Evolutionary conservation across 2,888 invertebrate species (phyloP).

Genomic region (Laothoe populi): DNA sequence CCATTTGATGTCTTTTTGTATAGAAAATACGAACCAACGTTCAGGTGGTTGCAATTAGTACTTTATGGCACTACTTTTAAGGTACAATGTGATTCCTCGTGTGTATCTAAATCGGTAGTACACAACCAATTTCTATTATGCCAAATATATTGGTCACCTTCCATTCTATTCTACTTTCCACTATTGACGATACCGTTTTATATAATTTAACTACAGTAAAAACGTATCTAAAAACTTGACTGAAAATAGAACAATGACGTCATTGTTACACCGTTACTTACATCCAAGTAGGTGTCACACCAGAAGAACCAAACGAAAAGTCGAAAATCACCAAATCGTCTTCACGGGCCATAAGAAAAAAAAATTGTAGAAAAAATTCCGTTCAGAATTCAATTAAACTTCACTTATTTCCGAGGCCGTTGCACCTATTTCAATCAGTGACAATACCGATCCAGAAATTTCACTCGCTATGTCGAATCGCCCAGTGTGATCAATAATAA

Average conservation of each 20-base stretch:
- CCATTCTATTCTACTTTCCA: slow-evolving; percentile 22
- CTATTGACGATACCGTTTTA: slow-evolving; percentile 40
- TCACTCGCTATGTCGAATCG: slow-evolving; percentile 71
- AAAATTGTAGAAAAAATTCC: slow-evolving; percentile 52
- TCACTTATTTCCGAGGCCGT: slow-evolving; percentile 67
- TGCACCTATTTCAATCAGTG: slow-evolving; percentile 64
- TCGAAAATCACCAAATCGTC: slow-evolving; percentile 49
- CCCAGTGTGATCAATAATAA: slow-evolving; percentile 69
- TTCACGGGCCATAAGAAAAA: slow-evolving; percentile 47
- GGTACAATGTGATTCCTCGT: not conserved
- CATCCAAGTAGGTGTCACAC: slow-evolving; percentile 49
- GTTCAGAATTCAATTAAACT: slow-evolving; percentile 77
- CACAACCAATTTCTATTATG: not conserved
- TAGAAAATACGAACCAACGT: not conserved
- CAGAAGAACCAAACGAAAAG: slow-evolving; percentile 49
- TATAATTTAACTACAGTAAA: slow-evolving; percentile 42
- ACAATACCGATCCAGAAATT: slow-evolving; percentile 72
- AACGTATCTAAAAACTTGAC: slow-evolving; percentile 41
- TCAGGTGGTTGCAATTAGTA: not conserved
- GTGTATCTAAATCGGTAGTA: not conserved
- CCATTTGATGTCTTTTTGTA: not conserved
- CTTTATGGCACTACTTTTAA: not conserved
- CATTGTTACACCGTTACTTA: slow-evolving; percentile 51
- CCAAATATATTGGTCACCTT: slow-evolving; percentile 10
- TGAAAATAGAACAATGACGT: slow-evolving; percentile 47